Evolutionary conservation across 2,113 vertebrate species (phyloP).

Genomic region (Conger conger): DNA sequence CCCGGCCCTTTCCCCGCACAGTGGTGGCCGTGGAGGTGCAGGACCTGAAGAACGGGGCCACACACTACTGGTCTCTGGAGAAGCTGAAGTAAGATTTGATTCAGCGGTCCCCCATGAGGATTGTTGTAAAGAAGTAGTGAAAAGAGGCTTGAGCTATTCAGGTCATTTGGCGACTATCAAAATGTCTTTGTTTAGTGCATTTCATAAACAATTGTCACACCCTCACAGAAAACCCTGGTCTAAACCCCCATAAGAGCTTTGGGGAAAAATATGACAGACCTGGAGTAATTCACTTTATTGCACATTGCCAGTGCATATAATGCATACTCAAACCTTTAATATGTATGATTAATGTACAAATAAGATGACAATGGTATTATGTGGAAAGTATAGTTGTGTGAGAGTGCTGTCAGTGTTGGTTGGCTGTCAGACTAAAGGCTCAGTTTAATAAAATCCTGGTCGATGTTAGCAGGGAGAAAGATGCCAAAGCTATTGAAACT

Average conservation of each 20-base stretch:
- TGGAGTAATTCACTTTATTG: background rate
- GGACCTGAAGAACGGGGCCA: conserved; percentile 94
- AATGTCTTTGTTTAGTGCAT: no score
- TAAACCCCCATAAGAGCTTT: no score
- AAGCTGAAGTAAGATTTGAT: conserved; percentile 84
- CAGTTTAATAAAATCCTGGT: background rate
- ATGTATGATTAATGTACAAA: background rate
- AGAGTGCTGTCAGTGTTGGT: background rate
- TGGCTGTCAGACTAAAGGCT: background rate
- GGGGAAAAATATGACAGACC: background rate
- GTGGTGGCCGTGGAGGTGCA: conserved; percentile 95
- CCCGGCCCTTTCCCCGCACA: conserved; percentile 84
- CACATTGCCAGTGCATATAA: background rate
- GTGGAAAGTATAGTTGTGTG: background rate
- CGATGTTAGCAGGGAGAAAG: background rate
- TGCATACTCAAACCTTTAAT: background rate
- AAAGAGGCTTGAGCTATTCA: background rate
- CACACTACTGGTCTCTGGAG: conserved; percentile 94
- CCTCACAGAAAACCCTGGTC: no score
- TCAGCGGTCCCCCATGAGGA: background rate
- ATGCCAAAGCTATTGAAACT: background rate
- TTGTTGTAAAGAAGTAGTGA: background rate
- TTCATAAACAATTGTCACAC: no score
- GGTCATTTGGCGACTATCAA: background rate
- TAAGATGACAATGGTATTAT: background rate